Base-by-base conservation (phyloP, 2,113 vertebrate species). In the Coptodon rendalli region DNA sequence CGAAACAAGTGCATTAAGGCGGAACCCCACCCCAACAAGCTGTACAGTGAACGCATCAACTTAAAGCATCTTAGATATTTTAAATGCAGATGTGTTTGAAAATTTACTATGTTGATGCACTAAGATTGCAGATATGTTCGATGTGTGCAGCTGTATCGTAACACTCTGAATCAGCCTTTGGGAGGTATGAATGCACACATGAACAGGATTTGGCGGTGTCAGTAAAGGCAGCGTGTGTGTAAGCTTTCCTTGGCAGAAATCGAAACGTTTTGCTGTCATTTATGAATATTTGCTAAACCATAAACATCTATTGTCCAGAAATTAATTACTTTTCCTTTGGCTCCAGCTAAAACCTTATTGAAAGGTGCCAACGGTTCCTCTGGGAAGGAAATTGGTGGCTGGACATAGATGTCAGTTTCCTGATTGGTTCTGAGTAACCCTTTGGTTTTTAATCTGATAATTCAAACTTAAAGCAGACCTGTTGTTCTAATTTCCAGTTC, bases 261-360 rank as follows among this genome's bases (percentile, higher is more conserved):
- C 48, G 3, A n/a, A 12, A 19, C 0, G 0, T 17, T 0, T 50
- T 78, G 24, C 6, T 50, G 9, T 29, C 27, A 50, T 31, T 78
- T 78, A 17, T 78, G 71, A 45, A 27, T 45, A 73, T 73, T 73
- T 45, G 68, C 40, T 73, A 27, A 73, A 73, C 40, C 40, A 48
- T 45, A 73, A 45, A 73, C 6, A 17, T 17, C 68, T 73, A 17
- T 45, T 73, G 13, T 73, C 40, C 40, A 45, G 38, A 29, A 71
- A 27, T 45, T 48, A 78, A 78, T 78, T 19, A 50, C 31, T 78
- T 31, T 78, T n/a, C 43, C 6, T 50, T 78, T 50, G 68, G 71
- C 68, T 73, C 22, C 8, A 6, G 68, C 24, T 78, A 11, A 78
- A 78, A 78, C 43, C 6, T 31, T 17, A 19, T 52, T 31, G 1